Base-by-base conservation (phyloP, 1,140 invertebrate genomes). In the Aphis gossypii region DNA sequence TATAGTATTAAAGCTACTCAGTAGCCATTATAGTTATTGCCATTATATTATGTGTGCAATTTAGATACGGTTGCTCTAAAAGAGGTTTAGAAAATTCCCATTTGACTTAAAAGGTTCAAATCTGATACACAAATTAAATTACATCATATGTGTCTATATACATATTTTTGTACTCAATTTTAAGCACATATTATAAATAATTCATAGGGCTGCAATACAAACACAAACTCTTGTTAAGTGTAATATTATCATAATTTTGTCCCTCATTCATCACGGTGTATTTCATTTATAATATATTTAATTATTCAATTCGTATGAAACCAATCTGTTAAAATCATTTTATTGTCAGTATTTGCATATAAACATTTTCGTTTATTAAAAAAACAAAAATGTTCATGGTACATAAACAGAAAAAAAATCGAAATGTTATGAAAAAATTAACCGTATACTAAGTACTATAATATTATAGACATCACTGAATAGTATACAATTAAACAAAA, bases 31-130 rank as follows among this genome's bases (percentile, higher is more conserved):
- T 48, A 35, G 68, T 92, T 35, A 82, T 82, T 92, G 46, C 88
- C 88, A 41, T 90, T 60, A 60, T 60, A 90, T 30, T 30, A 30
- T 44, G 83, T 48, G 48, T 4, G 0, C 21, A n/a, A 25, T 38
- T 90, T 56, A 60, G 90, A 91, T 76, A 44, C 9, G 23, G 68
- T 41, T 48, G 18, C 90, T 41, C 51, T 68, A 44, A 92, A 83
- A 92, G 44, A 82, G 60, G n/a, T 92, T 41, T 83, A 56, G 87
- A 35, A 88, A n/a, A 35, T 89, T 41, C 14, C 87, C 87, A 56
- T 89, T 89, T 35, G 51, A 89, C 48, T 89, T 89, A 89, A 89
- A 89, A 89, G 87, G 48, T 88, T 88, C 54, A 88, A 35, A 88
- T 88, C n/a, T 88, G 25, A 88, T 7, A 48, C 20, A 48, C 44